Base-by-base conservation (phyloP, 2,113 vertebrate species). In the Pelobates fuscus region DNA sequence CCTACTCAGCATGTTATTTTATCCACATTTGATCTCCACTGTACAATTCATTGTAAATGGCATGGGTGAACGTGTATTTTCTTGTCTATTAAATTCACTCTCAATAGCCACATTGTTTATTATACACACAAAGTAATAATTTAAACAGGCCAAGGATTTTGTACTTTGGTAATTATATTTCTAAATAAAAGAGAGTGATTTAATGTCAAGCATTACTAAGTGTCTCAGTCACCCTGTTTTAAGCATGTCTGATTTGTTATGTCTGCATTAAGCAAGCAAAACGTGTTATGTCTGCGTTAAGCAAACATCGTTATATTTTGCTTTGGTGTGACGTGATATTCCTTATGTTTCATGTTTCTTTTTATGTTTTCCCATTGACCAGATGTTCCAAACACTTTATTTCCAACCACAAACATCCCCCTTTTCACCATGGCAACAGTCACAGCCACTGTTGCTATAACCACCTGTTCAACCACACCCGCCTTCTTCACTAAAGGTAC, bases 351-450 rank as follows among this genome's bases (percentile, higher is more conserved):
- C 87, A 74, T 70, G 63, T 81, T 65, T 72, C 79, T 85, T 86
- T 94, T 82, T 93, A 84, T 94, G 91, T 92, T 90, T 90, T 94
- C 90, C 92, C 93, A 90, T 91, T 92, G 89, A 92, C 95, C 95
- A 99, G 96, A 98, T 90, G 88, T 83, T 90, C 94, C 94, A 90
- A 97, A 90, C 89, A 94, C 94, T 93, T 92, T 89, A 93, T 93
- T 92, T 94, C 88, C 95, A 94, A 94, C 93, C 92, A 95, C 94
- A 94, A 94, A 93, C 87, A 92, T 92, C 92, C 93, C 93, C 93
- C 92, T 92, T 87, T 95, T 92, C 91, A 92, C 94, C 93, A 91
- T 92, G 90, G 92, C 90, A 92, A 92, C 95, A 94, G 94, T 95
- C 90, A 91, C 93, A 89, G 94, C 94, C 86, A 91, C 88, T 89